Percentiles rank a stretch among this genome's conserved stretches.
These are phyloP conservation scores for Enteromius thamalakanensis DNA, from an alignment of 2,797 vertebrate genomes.

Conservation along the genomic window DNA sequence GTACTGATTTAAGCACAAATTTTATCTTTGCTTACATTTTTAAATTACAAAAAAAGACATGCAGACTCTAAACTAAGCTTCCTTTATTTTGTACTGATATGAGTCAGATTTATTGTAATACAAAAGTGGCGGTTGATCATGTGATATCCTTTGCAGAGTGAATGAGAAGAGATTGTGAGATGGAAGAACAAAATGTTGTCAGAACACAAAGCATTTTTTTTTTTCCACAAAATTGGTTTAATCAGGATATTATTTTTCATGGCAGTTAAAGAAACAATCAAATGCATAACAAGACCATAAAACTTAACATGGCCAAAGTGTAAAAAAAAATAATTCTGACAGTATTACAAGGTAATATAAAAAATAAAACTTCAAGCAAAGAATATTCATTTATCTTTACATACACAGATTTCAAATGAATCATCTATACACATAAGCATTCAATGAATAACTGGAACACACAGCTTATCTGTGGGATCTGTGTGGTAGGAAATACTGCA, in stretches of 20 bases:
- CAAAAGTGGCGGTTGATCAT: background rate
- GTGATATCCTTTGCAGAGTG: background rate
- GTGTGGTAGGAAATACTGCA: constrained; percentile 69
- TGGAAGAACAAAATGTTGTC: background rate
- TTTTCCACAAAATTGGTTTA: background rate
- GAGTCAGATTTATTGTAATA: background rate
- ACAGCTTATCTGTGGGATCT: constrained; percentile 8
- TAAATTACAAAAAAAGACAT: background rate
- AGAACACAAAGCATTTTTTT: too few species aligned
- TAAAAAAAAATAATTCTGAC: background rate
- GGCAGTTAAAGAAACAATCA: background rate
- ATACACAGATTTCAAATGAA: background rate
- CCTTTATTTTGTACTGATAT: constrained; percentile 10
- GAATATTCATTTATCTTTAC: background rate
- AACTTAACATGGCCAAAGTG: constrained; percentile 4
- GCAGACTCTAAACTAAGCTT: background rate
- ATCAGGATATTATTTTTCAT: background rate
- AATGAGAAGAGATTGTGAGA: background rate
- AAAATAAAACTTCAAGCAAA: background rate
- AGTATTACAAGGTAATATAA: background rate
- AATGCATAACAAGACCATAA: background rate
- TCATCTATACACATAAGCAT: background rate
- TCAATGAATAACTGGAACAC: background rate
- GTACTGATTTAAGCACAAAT: background rate
- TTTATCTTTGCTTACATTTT: background rate